These are phyloP conservation scores for Akabosia matsudoensis DNA, from an alignment of 1,140 invertebrate species.

Conservation along the genomic window DNA sequence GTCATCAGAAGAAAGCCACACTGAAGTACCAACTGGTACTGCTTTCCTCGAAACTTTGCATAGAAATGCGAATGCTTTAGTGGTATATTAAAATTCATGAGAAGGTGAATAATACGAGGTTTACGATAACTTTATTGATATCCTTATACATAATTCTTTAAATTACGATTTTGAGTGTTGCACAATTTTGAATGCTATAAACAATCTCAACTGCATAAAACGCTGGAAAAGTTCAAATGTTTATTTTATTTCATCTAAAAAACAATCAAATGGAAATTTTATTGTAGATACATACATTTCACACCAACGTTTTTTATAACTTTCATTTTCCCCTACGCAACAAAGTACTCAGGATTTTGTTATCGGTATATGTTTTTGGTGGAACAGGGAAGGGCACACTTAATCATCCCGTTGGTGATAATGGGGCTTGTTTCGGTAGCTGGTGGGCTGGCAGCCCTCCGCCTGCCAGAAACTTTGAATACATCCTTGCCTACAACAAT, in stretches of 20 bases:
- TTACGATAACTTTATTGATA: no score
- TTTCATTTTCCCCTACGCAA: no score
- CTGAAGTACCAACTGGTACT: background rate
- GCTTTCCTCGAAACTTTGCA: background rate
- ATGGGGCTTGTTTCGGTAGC: slow-evolving; percentile 74
- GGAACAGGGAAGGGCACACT: slow-evolving; percentile 70
- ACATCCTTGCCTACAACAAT: slow-evolving; percentile 66
- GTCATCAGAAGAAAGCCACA: background rate
- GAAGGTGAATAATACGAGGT: no score
- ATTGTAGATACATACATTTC: no score
- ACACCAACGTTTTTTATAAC: background rate
- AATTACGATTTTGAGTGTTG: no score
- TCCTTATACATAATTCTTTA: no score
- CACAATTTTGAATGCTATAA: no score
- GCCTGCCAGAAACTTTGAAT: slow-evolving; percentile 73
- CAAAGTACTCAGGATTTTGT: background rate
- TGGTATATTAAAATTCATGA: background rate
- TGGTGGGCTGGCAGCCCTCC: slow-evolving; percentile 71
- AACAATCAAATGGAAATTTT: no score
- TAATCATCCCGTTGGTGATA: slow-evolving; percentile 75
- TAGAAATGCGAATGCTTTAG: background rate
- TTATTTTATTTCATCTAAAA: no score
- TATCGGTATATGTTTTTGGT: background rate
- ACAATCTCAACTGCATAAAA: no score
- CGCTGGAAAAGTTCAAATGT: no score